Conservation (phyloP, 2,888 invertebrate species). For the Melipona beecheii region DNA sequence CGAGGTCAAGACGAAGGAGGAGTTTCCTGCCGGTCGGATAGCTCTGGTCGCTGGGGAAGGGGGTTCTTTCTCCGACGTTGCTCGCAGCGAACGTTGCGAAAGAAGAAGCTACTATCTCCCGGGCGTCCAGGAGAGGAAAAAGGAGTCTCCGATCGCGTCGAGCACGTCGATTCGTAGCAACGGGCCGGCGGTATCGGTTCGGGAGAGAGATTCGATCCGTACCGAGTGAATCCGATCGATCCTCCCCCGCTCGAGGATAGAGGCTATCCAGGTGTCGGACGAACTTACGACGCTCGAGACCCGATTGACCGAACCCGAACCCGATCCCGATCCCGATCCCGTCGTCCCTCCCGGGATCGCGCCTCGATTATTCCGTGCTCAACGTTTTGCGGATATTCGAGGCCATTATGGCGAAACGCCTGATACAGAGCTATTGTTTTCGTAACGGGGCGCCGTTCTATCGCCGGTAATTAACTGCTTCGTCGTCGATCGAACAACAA, state of each 20-base stretch:
- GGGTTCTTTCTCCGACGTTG: slow-evolving; percentile 56
- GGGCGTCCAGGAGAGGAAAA: too few relatives aligned
- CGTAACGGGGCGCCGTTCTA: slow-evolving; percentile 71
- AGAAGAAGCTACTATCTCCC: not conserved
- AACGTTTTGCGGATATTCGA: slow-evolving; percentile 73
- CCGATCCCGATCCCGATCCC: slow-evolving; percentile 3
- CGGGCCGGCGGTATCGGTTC: not conserved
- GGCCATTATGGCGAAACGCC: slow-evolving; percentile 78
- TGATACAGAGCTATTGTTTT: slow-evolving; percentile 79
- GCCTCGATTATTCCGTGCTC: slow-evolving; percentile 77
- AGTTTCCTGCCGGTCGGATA: slow-evolving; percentile 62
- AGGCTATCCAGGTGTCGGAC: slow-evolving; percentile 26
- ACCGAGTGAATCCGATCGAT: slow-evolving; percentile 37
- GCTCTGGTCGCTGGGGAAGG: not conserved
- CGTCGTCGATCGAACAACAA: slow-evolving; percentile 71
- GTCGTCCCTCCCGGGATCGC: slow-evolving; percentile 65
- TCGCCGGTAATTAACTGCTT: slow-evolving; percentile 77
- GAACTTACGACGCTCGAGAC: slow-evolving; percentile 35
- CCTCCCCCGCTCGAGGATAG: not conserved
- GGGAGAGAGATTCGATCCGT: not conserved
- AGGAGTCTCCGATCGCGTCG: not conserved
- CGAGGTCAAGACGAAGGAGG: slow-evolving; percentile 70
- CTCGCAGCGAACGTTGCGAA: slow-evolving; percentile 19
- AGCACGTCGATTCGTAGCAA: not conserved
- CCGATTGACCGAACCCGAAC: slow-evolving; percentile 11